A percentile compares a stretch with the other conserved stretches of the same genome.
These are phyloP conservation scores for Arctia plantaginis DNA, from an alignment of 2,888 invertebrate genomes.

Conservation along the genomic window DNA sequence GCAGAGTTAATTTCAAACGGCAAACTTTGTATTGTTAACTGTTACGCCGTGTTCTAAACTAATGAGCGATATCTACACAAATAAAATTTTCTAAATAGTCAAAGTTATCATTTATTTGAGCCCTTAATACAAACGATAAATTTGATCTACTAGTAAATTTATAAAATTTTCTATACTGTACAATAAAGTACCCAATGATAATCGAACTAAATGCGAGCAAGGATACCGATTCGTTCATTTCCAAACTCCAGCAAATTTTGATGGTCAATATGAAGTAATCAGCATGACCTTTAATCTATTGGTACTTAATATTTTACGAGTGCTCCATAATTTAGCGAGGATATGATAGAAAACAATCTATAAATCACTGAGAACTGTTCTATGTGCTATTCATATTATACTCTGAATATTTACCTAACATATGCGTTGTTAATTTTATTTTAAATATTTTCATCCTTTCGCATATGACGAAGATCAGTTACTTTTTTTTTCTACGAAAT, in stretches of 20 bases:
- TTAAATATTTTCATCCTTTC: constrained; percentile 24
- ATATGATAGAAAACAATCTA: constrained; percentile 43
- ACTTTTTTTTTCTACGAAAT: constrained; percentile 48
- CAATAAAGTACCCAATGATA: neutral
- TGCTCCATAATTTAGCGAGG: constrained; percentile 50
- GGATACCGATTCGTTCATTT: constrained; percentile 8
- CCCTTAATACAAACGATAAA: neutral
- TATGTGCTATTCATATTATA: constrained; percentile 46
- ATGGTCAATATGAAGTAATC: constrained; percentile 54
- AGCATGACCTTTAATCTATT: constrained; percentile 49
- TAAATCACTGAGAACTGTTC: constrained; percentile 32
- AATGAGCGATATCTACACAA: too few species aligned
- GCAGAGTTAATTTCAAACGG: too few species aligned
- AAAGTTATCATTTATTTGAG: neutral
- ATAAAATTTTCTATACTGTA: neutral
- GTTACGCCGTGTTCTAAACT: too few species aligned
- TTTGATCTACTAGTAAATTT: neutral
- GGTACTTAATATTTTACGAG: constrained; percentile 45
- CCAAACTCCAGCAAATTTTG: constrained; percentile 32
- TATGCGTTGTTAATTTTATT: constrained; percentile 53
- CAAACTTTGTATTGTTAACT: too few species aligned
- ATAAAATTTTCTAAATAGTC: neutral
- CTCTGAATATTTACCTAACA: constrained; percentile 45
- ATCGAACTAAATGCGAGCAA: neutral
- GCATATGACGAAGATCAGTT: constrained; percentile 44